Evolutionary conservation across 1,140 invertebrate species (phyloP), one percentile per base, ranked within the genome.

Genomic region (Aporrectodea caliginosa): DNA sequence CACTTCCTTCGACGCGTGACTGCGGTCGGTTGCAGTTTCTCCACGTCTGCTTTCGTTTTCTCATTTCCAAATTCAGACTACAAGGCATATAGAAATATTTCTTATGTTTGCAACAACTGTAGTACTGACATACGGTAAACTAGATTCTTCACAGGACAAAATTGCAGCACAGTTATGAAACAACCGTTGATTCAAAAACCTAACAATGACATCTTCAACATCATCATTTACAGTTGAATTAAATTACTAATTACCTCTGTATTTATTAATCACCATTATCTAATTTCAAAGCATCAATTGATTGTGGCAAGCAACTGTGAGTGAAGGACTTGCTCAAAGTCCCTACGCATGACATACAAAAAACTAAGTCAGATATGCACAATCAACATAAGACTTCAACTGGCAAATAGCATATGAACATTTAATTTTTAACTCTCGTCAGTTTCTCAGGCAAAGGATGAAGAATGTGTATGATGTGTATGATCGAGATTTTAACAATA

Each of bases 1-100:
- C 98, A 93, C 87, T 96, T 95, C 86, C 95, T 93, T 83, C 96
- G 91, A 84, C 95, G 96, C 88, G 98, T 99, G 73, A 99, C 93
- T 86, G 95, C 92, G 80, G 93, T 92, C 14, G 98, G 98, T 93
- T 99, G 95, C 88, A 96, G 93, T 58, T 92, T 91, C 77, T 93
- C 88, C 2, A 99, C 94, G 83, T 93, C 93, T 71, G 91, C 89
- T 80, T 91, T 89, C 81, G 91, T 92, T 16, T 92, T 90, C 30
- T 92, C 91, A 89, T 95, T 93, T 33, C 95, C 95, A 85, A 93
- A 90, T 85, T 93, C 92, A 73, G 90, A 91, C 89, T 90, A 80
- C 1, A 83, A n/a, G 14, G 58, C 27, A 27, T 68, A 68, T 16
- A 68, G 27, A 68, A 68, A 16, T 16, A 16, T 68, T 68, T 27